Base-by-base conservation (phyloP, 2,113 vertebrate genomes). In the Oceanites oceanicus region DNA sequence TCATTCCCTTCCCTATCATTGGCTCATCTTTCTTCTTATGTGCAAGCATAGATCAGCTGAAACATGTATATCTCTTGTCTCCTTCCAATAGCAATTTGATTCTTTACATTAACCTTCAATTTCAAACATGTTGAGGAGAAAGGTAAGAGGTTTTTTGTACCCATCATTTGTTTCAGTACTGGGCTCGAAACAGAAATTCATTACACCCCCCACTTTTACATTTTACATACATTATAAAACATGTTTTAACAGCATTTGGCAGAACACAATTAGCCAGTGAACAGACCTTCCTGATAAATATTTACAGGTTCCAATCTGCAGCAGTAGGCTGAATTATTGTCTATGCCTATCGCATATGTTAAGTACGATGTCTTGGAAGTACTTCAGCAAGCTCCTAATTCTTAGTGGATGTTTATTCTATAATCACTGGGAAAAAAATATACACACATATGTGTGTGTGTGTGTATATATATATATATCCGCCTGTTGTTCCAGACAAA, bases 11-110 rank as follows among this genome's bases (percentile, higher is more conserved):
- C 32, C 86, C 88, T 95, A 88, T 88, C 62, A 72, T 90, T 92
- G 92, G 84, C 66, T 94, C 78, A 91, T 91, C 88, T 84, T 87
- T 95, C 91, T 81, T 96, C 91, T 88, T 85, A 88, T 62, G 94
- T 96, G 34, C 21, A 36, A 76, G 91, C 5, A 12, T 49, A 66
- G 74, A 94, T 95, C 81, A 72, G 70, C 45, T 36, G 44, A 78
- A 93, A 90, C 88, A 76, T 86, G 29, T 92, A 58, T 73, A 72
- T 91, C 67, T 96, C 80, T 50, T 79, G 70, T 79, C 72, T 76
- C 47, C 75, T 73, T 83, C 40, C 65, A 75, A 82, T 25, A 82
- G 50, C 36, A 34, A 40, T 71, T 58, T 81, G 88, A 63, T 83
- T 92, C 91, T 92, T 79, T 83, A 83, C 61, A 90, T 96, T 92